Conservation (phyloP, 2,888 invertebrate genomes). For the Pristionchus fissidentatus region DNA sequence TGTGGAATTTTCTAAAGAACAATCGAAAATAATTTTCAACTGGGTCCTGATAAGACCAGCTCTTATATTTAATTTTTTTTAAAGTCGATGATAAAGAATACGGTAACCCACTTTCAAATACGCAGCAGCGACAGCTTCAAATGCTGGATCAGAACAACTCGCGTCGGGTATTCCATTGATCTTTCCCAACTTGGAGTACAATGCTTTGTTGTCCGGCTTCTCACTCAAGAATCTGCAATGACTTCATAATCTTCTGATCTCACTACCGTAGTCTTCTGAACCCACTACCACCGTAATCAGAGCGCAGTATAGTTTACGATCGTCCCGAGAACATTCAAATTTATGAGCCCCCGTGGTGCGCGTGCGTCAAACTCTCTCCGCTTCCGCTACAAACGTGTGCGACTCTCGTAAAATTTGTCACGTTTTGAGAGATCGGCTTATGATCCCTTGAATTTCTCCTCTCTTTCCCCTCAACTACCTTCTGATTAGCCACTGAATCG, state of each 20-base stretch:
- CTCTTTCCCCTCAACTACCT: neutral
- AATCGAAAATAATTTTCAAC: no score
- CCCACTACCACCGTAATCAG: neutral
- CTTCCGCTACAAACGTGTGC: no score
- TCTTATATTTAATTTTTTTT: no score
- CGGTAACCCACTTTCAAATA: conserved; percentile 69
- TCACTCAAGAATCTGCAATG: conserved; percentile 70
- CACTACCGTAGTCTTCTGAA: neutral
- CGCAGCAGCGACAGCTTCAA: conserved; percentile 65
- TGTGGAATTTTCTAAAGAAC: no score
- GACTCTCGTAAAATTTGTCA: no score
- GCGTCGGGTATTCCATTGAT: conserved; percentile 51
- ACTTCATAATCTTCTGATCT: neutral
- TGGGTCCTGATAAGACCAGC: no score
- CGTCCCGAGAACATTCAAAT: neutral
- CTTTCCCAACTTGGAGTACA: conserved; percentile 68
- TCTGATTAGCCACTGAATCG: neutral
- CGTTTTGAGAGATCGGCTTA: no score
- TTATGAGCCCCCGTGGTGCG: neutral
- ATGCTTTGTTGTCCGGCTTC: conserved; percentile 62
- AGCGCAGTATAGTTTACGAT: neutral
- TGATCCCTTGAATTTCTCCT: no score
- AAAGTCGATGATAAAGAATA: no score
- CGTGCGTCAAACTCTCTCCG: neutral
- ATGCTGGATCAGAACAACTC: conserved; percentile 63